phyloP scores from a whole-genome alignment of 2,113 vertebrate genomes.

The Myanophis thanlyinensis region DNA sequence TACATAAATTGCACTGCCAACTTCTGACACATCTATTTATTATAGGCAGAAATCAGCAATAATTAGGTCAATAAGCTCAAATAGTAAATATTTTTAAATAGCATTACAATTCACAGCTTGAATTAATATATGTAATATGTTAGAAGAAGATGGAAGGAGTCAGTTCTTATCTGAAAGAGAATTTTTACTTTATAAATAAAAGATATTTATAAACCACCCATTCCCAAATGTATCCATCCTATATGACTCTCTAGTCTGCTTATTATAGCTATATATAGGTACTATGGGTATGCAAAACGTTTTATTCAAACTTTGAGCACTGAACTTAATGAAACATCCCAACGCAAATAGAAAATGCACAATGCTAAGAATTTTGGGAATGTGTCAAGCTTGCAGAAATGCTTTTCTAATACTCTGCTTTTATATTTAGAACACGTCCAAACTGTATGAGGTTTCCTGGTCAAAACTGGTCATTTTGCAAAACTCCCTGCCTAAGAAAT shows the following conservation, averaged over 20 bases:
- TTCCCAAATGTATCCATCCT: not conserved
- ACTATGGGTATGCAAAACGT: not conserved
- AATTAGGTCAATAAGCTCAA: not conserved
- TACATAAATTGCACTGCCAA: conserved; percentile 21
- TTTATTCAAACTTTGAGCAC: not conserved
- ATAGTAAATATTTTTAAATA: not conserved
- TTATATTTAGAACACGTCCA: not conserved
- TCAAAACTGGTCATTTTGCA: not conserved
- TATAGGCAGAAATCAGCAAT: conserved; percentile 1
- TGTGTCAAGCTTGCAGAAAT: not conserved
- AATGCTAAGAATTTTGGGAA: not conserved
- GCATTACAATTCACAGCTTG: rapidly evolving
- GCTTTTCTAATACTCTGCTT: not conserved
- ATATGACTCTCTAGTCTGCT: not conserved
- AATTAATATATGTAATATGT: not conserved
- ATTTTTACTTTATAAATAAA: not conserved
- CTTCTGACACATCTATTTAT: conserved; percentile 29
- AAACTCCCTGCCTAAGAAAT: not conserved
- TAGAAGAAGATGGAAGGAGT: not conserved
- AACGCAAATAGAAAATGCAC: not conserved
- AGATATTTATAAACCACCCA: not conserved
- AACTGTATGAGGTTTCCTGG: not conserved
- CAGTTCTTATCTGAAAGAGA: not conserved
- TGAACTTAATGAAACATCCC: not conserved
- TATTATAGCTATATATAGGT: not conserved